Evolutionary conservation across 2,888 invertebrate species (phyloP), one percentile per base, ranked within the genome.

Genomic region (Chloroclystis v-ata): DNA sequence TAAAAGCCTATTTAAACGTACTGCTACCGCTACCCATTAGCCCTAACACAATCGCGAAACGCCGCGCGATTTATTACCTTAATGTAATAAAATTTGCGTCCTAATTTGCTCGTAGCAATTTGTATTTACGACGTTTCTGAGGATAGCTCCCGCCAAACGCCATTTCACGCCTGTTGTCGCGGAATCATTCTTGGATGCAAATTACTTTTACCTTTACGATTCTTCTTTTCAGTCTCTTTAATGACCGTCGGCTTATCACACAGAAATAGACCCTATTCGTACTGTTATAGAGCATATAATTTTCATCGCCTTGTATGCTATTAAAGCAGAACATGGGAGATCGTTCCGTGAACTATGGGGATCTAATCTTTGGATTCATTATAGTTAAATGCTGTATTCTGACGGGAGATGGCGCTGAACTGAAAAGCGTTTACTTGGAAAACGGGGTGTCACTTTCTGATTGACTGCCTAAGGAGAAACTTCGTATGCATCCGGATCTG

Each of bases 151-250:
- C 66, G 69, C 65, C 72, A 63, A 65, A 63, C 63, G 70, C 75
- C 74, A 83, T 84, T 86, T 84, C 86, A 86, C 85, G 86, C 78
- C 73, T 78, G 73, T 78, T 78, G 76, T 77, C 61, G 63, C 59
- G 58, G 62, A 64, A 61, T 63, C 62, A 63, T 68, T 67, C 65
- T 65, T 64, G 60, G 72, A 74, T 75, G 82, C 81, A 82, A 83
- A 84, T 86, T 82, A 78, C 82, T 75, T 78, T 71, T 70, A 68
- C 64, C 71, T 83, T 85, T 82, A 84, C 80, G 81, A 81, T 72
- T 67, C 65, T 63, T 72, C 71, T 69, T 65, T 35, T 65, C 65
- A 66, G 60, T 60, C 52, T 54, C 52, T 54, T 58, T 70, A 72
- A 70, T 67, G 65, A 69, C 61, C 52, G 46, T 37, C 49, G 29